Evolutionary conservation across 2,888 invertebrate genomes (phyloP).

Genomic region (Eupithecia subumbrata): DNA sequence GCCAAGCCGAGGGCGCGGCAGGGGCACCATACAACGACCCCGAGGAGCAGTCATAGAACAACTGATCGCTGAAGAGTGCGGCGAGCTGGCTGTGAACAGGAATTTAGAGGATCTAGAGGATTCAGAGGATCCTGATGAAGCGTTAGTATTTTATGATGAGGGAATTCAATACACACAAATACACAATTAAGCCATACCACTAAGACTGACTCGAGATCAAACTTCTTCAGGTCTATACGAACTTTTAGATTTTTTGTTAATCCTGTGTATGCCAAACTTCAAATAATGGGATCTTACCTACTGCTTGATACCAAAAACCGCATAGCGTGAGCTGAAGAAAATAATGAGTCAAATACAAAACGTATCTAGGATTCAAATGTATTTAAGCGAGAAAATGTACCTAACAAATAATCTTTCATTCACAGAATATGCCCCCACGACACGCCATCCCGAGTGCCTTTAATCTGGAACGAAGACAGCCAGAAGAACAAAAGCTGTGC

Average conservation of each 20-base stretch:
- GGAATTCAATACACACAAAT: background rate
- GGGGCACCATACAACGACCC: constrained; percentile 66
- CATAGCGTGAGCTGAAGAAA: too few species aligned
- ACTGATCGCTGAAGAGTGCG: constrained; percentile 78
- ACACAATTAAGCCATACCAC: too few species aligned
- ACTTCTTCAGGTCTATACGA: too few species aligned
- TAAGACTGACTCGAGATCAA: too few species aligned
- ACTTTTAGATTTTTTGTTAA: too few species aligned
- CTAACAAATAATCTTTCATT: background rate
- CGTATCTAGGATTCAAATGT: too few species aligned
- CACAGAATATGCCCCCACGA: constrained; percentile 85
- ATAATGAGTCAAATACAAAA: too few species aligned
- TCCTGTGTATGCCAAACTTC: too few species aligned
- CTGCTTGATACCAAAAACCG: too few species aligned
- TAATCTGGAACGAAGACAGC: constrained; percentile 85
- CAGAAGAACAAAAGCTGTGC: constrained; percentile 70
- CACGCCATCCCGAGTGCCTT: constrained; percentile 90
- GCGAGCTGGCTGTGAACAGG: constrained; percentile 70
- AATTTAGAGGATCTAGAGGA: constrained; percentile 85
- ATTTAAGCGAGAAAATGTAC: background rate
- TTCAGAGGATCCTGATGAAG: constrained; percentile 84
- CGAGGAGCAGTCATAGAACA: constrained; percentile 74
- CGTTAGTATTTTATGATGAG: constrained; percentile 55
- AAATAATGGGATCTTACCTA: too few species aligned
- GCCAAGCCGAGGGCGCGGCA: constrained; percentile 63